A percentile compares a stretch with the other conserved stretches of the same genome.
These are phyloP conservation scores for Lagothrix lagotricha DNA, from an alignment of 2,797 vertebrate genomes.

Conservation along the genomic window DNA sequence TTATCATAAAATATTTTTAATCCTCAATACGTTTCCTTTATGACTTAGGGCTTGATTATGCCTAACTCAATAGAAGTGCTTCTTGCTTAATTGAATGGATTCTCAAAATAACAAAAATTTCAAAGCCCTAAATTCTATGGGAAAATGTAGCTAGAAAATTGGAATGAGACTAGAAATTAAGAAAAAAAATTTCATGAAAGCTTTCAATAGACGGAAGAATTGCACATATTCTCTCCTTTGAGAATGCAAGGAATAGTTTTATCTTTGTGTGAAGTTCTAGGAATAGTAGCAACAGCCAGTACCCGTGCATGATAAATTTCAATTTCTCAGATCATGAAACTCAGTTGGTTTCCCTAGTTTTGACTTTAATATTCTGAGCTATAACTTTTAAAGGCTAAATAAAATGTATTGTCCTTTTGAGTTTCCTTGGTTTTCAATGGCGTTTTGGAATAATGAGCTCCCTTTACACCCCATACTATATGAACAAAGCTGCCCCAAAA, in stretches of 20 bases:
- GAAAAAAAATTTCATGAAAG: slow-evolving; percentile 22
- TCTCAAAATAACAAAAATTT: not conserved
- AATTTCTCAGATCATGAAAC: slow-evolving; percentile 25
- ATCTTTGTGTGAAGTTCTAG: not conserved
- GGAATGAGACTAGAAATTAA: not conserved
- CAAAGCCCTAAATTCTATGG: not conserved
- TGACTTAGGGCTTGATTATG: not conserved
- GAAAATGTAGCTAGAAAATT: slow-evolving; percentile 20
- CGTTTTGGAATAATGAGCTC: not conserved
- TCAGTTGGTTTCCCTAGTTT: not conserved
- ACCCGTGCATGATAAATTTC: not conserved
- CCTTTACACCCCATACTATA: not conserved
- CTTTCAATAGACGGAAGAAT: not conserved
- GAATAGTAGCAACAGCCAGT: not conserved
- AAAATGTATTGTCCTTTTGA: not conserved
- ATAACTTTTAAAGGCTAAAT: not conserved
- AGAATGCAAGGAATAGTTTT: not conserved
- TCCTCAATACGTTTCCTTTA: slow-evolving; percentile 6
- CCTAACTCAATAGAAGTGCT: not conserved
- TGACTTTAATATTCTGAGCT: not conserved
- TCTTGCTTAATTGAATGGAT: slow-evolving; percentile 2
- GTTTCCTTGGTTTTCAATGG: not conserved
- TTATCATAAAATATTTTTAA: slow-evolving; percentile 31
- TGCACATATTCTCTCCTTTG: not conserved
- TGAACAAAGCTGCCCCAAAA: not conserved